Percentiles rank a stretch among this genome's conserved stretches.
These are phyloP conservation scores for Carcharodon carcharias DNA, from an alignment of 2,797 vertebrate genomes.

Conservation along the genomic window DNA sequence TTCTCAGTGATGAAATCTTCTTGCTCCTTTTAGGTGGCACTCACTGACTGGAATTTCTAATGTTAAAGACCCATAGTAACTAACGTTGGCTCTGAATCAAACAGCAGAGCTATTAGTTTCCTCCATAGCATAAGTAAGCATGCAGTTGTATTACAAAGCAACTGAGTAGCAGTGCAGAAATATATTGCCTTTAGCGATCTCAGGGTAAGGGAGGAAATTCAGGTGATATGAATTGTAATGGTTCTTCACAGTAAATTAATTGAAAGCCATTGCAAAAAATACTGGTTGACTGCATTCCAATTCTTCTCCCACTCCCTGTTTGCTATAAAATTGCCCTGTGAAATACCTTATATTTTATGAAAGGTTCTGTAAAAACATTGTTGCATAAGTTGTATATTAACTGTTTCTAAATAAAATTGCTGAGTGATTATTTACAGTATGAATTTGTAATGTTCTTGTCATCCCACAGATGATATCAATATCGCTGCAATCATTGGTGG, in stretches of 20 bases:
- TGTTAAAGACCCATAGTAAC: neutral
- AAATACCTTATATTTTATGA: neutral
- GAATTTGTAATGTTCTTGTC: constrained; percentile 26
- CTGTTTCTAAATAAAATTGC: neutral
- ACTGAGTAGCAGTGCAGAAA: neutral
- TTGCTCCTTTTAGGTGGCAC: neutral
- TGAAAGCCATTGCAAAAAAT: neutral
- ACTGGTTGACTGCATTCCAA: neutral
- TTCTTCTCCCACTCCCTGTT: neutral
- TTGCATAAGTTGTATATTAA: neutral
- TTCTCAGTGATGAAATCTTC: neutral
- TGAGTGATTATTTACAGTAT: neutral
- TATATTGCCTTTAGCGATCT: neutral
- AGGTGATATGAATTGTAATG: constrained; percentile 3
- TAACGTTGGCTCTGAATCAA: neutral
- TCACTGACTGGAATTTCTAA: neutral
- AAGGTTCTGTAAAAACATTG: neutral
- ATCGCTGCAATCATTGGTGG: constrained; percentile 81
- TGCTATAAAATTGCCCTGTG: neutral
- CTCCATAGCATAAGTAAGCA: neutral
- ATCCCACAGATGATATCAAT: constrained; percentile 78
- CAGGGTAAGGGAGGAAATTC: neutral
- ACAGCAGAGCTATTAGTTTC: neutral
- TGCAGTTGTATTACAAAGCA: neutral
- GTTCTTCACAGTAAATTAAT: neutral